phyloP scores from a whole-genome alignment of 2,888 invertebrate species.

The Athalia rosae region DNA sequence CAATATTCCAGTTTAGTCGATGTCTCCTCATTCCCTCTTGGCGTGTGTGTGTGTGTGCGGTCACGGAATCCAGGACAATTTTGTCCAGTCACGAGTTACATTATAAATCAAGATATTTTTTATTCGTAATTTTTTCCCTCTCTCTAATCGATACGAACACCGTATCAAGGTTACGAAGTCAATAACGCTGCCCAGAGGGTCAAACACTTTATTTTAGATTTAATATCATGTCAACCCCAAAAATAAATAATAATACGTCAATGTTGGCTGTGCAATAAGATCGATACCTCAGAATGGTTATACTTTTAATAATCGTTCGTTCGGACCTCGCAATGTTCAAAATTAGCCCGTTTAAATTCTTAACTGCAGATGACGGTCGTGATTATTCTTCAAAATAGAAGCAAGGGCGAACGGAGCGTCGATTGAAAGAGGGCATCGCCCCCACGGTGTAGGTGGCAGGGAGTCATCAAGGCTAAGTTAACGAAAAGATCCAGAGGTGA shows the following conservation, averaged over 20 bases:
- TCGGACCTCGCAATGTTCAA: too few species aligned
- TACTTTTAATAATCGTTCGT: too few species aligned
- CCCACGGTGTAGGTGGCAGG: constrained; percentile 15
- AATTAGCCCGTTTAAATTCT: neutral
- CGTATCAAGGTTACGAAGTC: neutral
- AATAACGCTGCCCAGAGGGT: neutral
- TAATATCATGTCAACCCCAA: neutral
- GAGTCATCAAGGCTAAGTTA: constrained; percentile 7
- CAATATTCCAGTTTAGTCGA: neutral
- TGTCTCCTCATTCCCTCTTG: constrained; percentile 23
- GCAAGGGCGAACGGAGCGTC: neutral
- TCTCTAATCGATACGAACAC: neutral
- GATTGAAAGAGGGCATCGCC: constrained; percentile 14
- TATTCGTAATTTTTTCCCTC: neutral
- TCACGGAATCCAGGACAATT: constrained; percentile 15
- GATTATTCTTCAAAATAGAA: neutral
- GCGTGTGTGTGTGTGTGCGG: neutral
- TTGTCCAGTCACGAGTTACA: constrained; percentile 14
- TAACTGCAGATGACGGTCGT: neutral
- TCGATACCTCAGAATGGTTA: too few species aligned
- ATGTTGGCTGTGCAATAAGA: too few species aligned
- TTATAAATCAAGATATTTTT: neutral
- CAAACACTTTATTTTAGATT: constrained; percentile 21
- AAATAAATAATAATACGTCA: neutral
- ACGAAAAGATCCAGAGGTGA: neutral